Conservation (phyloP, 1,140 invertebrate species). For the Drosophila equinoxialis region DNA sequence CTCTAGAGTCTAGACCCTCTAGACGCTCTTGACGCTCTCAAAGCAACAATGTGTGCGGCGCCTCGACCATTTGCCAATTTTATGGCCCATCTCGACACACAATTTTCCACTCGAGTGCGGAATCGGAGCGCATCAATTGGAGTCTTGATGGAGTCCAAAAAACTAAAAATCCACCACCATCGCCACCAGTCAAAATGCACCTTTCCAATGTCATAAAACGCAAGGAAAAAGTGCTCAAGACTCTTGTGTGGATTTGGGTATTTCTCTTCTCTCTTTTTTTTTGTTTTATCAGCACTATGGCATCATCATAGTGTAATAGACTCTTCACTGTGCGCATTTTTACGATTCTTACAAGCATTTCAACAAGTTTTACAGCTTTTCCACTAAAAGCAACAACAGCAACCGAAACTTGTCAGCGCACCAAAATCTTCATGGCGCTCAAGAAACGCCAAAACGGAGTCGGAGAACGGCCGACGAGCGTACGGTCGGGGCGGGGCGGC, state of each 20-base stretch:
- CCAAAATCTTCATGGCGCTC: slow-evolving; percentile 54
- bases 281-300: slow-evolving; percentile 64
- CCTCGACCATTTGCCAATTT: slow-evolving; percentile 63
- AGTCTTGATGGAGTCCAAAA: slow-evolving; percentile 8
- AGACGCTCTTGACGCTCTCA: background rate
- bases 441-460: slow-evolving; percentile 44
- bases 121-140: slow-evolving; percentile 53
- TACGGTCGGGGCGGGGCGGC: background rate
- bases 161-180: background rate
- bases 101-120: slow-evolving; percentile 59
- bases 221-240: background rate
- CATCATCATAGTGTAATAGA: slow-evolving; percentile 71
- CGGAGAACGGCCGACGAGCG: too few relatives aligned
- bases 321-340: slow-evolving; percentile 72
- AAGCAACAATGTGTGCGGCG: slow-evolving; percentile 66
- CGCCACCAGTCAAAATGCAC: slow-evolving; percentile 31
- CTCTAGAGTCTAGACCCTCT: too few relatives aligned
- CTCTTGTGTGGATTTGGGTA: slow-evolving; percentile 23
- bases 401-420: slow-evolving; percentile 53
- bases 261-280: background rate
- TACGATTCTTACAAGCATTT: slow-evolving; percentile 81
- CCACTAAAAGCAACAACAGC: slow-evolving; percentile 69
- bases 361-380: slow-evolving; percentile 82
- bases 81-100: slow-evolving; percentile 55
- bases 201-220: slow-evolving; percentile 66